Base-by-base conservation (phyloP, 2,113 vertebrate genomes). In the Anhinga anhinga region DNA sequence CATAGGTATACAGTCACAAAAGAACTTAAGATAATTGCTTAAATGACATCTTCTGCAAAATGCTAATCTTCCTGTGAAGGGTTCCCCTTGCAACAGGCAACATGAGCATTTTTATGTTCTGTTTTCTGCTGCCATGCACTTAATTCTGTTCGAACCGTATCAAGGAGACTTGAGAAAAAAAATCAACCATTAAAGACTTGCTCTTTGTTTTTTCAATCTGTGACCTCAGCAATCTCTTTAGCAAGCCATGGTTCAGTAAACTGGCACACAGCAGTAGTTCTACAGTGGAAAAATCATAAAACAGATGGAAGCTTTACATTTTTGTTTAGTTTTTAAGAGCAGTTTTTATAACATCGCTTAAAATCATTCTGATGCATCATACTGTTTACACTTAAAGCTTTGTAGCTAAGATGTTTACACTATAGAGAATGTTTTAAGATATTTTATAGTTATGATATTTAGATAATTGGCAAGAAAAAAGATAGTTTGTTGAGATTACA, bases 391-490 rank as follows among this genome's bases (percentile, higher is more conserved):
- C 97, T 98, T 96, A 85, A 97, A 98, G 98, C 98, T 98, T 98
- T 98, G 98, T 98, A 98, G 98, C 98, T 97, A 98, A 98, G 98
- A 98, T 99, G 98, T 99, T 99, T 99, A 99, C 98, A 98, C 98
- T 98, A 97, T 72, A 92, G 98, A 98, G 98, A 98, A 98, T 98
- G 98, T 98, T 98, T 98, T 98, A 98, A 98, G 98, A 98, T 98
- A 98, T 99, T 99, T 99, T 98, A 98, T 98, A 98, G 98, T 98
- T 99, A 98, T 99, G 98, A 98, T 99, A 99, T 98, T 98, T 98
- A 98, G 98, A 98, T 98, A 98, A 98, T 98, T 98, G 98, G 98
- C 98, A 98, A 98, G 98, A 95, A 98, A 98, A 98, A 98, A 98
- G 98, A 98, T 98, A 97, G 98, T 98, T 98, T 99, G 98, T 98